phyloP scores from a whole-genome alignment of 2,888 invertebrate species.

The Hirtodrosophila cameraria region DNA sequence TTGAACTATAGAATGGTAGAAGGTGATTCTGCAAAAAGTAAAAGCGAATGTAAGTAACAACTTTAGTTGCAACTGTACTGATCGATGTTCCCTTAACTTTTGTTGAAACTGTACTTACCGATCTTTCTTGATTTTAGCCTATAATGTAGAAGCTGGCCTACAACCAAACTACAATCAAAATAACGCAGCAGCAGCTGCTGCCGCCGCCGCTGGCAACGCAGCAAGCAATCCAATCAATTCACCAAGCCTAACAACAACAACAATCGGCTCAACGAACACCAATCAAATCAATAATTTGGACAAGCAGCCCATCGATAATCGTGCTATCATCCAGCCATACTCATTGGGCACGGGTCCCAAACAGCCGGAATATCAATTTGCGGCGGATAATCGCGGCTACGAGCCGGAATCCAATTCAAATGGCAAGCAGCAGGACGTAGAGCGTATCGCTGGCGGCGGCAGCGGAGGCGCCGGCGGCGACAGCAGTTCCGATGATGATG shows the following conservation, averaged over 20 bases:
- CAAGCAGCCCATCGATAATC: constrained; percentile 75
- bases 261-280: constrained; percentile 45
- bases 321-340: constrained; percentile 82
- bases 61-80: neutral
- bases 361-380: constrained; percentile 80
- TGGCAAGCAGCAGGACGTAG: constrained; percentile 80
- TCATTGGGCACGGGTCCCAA: constrained; percentile 78
- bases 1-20: constrained; percentile 94
- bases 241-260: constrained; percentile 36
- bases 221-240: constrained; percentile 82
- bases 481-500: constrained; percentile 38
- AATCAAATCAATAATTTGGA: constrained; percentile 25
- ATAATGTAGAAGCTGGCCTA: constrained; percentile 94
- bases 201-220: constrained; percentile 80
- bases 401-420: constrained; percentile 65
- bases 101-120: neutral
- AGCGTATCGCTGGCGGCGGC: constrained; percentile 59
- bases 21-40: constrained; percentile 92
- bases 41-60: constrained; percentile 88
- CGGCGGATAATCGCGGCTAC: constrained; percentile 78
- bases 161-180: constrained; percentile 90
- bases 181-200: constrained; percentile 81
- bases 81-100: neutral
- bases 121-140: constrained; percentile 85
- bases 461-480: constrained; percentile 46